These are phyloP conservation scores for Naja naja DNA, from an alignment of 2,113 vertebrate genomes.

Conservation along the genomic window DNA sequence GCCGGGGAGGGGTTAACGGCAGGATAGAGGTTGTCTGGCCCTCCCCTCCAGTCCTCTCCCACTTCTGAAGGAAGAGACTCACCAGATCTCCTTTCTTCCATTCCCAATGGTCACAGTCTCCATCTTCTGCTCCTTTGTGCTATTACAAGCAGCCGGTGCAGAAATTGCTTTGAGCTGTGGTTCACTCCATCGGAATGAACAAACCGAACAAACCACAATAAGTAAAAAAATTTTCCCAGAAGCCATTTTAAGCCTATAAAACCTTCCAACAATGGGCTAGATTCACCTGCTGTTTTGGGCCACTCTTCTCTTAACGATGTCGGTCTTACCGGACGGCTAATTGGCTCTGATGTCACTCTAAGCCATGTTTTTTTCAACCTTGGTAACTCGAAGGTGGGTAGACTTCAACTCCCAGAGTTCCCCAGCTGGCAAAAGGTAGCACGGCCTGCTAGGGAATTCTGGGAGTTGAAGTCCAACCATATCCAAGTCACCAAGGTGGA, in stretches of 20 bases:
- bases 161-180: neutral
- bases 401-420: neutral
- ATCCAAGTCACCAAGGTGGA: too few species aligned
- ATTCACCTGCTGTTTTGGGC: too few species aligned
- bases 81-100: neutral
- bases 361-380: too few species aligned
- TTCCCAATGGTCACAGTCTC: neutral
- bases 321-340: neutral
- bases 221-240: neutral
- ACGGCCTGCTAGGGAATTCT: too few species aligned
- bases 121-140: neutral
- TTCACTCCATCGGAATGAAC: neutral
- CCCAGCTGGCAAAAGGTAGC: too few species aligned
- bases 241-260: neutral
- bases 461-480: too few species aligned
- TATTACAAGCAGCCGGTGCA: neutral
- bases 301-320: neutral
- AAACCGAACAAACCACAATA: neutral
- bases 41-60: slow-evolving; percentile 36
- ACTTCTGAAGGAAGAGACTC: neutral
- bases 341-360: neutral
- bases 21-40: too few species aligned
- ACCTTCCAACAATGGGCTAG: neutral
- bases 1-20: too few species aligned
- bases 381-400: neutral